Base-by-base conservation (phyloP, 2,113 vertebrate genomes). In the Lasiurus cinereus region DNA sequence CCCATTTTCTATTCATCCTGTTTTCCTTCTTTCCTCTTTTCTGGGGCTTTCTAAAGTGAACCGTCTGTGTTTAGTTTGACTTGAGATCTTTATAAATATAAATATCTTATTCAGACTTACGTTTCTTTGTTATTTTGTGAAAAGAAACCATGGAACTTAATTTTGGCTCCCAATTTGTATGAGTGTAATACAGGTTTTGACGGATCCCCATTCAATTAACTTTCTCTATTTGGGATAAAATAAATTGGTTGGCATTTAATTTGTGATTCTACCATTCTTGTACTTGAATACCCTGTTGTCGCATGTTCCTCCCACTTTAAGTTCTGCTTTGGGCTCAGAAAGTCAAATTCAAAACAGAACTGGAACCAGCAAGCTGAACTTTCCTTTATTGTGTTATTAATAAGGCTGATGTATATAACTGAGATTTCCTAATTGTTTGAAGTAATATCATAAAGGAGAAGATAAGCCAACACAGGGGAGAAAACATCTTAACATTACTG, bases 1-100 rank as follows among this genome's bases (percentile, higher is more conserved):
- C 64, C 22, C 29, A 54, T 33, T 91, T 64, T 73, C 64, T 84
- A 22, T 77, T 48, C 4, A 77, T 46, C 5, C 10, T 70, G 43
- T 83, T 94, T 56, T 64, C 31, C n/a, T 83, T 91, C 39, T 66
- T 21, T 90, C 54, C n/a, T 84, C 18, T n/a, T 50, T 64, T 62
- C 19, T 43, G 66, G 76, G 56, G 29, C 78, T 66, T 73, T 94
- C 64, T 74, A 73, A 91, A 94, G 33, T 83, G 39, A 74, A 92
- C 10, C 39, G 24, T 59, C 36, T 78, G 24, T 46, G 16, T 59
- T 78, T 33, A 27, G 24, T 39, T 74, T 76, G 50, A 83, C 5
- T 79, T 50, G 24, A 5, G 33, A 73, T 43, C 22, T 92, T 88
- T 92, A 59, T 66, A 31, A 94, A 88, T 79, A 69, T 56, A 88